Base-by-base conservation (phyloP, 2,888 invertebrate species). In the Dolichomitus sp. region DNA sequence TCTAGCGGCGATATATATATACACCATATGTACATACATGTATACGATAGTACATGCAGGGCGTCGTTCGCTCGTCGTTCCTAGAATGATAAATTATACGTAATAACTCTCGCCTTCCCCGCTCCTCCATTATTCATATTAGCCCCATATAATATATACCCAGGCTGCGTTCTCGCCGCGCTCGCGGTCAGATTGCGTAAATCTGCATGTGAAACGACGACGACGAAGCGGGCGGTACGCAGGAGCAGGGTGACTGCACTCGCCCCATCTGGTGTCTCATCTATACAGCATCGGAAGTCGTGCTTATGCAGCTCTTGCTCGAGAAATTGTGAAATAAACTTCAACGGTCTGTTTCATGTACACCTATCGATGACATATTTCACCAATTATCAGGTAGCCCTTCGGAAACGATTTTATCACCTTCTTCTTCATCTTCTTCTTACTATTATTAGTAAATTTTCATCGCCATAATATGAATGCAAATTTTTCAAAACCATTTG, bases 61-160 rank as follows among this genome's bases (percentile, higher is more conserved):
- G 78, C 78, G 78, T 78, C 75, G 77, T 81, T 63, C 63, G 37
- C 69, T 75, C 66, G 70, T 80, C 68, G 63, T 77, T 79, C 73
- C 63, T 79, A 69, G 76, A 82, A 82, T 82, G 84, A 84, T 84
- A 84, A 84, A 84, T 84, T 84, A 84, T 82, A 77, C 66, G 84
- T 84, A 84, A 84, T 84, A 84, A 84, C 82, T 84, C 81, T 84
- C 82, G 84, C 82, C 82, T 82, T 76, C 70, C 84, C 81, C 73
- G 81, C 80, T 69, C 79, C 69, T 70, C 84, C 84, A 84, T 84
- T 80, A 84, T 84, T 84, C 82, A 84, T 84, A 84, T 80, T 79
- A 80, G 82, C 57, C 80, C 80, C 80, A 76, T 80, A 82, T 84
- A 82, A 84, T 80, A 82, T 77, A 77, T 82, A 73, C 73, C 63